Evolutionary conservation across 2,797 vertebrate species (phyloP), one percentile per base, ranked within the genome.

Genomic region (Molossus alvarezi): DNA sequence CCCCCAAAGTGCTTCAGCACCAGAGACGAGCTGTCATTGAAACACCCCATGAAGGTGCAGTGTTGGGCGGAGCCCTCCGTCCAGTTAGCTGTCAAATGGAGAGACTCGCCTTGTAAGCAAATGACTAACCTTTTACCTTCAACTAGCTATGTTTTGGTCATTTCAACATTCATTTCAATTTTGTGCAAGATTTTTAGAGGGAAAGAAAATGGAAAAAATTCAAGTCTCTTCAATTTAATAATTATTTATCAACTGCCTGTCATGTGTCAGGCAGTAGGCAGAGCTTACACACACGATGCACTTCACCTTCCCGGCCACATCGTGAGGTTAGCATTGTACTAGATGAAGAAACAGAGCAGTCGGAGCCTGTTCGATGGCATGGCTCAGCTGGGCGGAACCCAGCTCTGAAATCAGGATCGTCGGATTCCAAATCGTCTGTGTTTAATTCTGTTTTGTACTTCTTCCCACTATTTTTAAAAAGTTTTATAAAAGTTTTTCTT

Each of bases 161-260:
- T 64, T 62, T 87, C 41, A 92, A 48, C 6, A 92, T 9, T 85
- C 41, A 73, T 71, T 89, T 91, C 12, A 15, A 48, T 37, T 57
- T 85, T 64, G 88, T 15, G 23, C 18, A 80, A 84, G 60, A 75
- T 84, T 87, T 57, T 53, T 76, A 83, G 12, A 94, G 65, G 51
- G 27, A 27, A 53, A 27, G 25, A 75, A 96, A 80, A 57, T 13
- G 53, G 71, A 65, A 93, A 90, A 89, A n/a, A 77, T 17, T 37
- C 15, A 29, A 88, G 65, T 41, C 21, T 90, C 33, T 84, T 83
- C 60, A 33, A 64, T 14, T 48, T 67, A 41, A 55, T 65, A 23
- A 65, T n/a, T 27, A 92, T 23, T 51, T 55, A 71, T 6, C 27
- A 72, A 55, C 58, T 9, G 51, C 60, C 69, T 29, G 25, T 29